Conservation (phyloP, 2,797 vertebrate genomes). For the Morus bassanus region DNA sequence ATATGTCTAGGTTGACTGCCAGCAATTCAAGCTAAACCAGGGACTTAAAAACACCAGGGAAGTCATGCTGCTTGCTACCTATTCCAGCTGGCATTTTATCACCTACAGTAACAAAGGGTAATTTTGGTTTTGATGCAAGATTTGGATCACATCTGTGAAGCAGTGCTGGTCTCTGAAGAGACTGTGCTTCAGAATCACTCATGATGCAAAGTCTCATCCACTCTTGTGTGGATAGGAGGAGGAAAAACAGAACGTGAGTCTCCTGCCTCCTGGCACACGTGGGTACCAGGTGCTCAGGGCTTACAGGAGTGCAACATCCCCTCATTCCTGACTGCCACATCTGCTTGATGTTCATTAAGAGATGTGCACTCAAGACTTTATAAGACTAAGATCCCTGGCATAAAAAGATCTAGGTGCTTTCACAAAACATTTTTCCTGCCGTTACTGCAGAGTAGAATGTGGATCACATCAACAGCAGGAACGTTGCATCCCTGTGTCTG, state of each 20-base stretch:
- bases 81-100: constrained; percentile 13
- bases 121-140: not conserved
- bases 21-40: constrained; percentile 1
- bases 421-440: not conserved
- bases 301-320: not conserved
- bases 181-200: not conserved
- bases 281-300: not conserved
- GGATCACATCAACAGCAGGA: not conserved
- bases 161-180: not conserved
- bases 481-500: too few relatives aligned
- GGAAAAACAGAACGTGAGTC: not conserved
- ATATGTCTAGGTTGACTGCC: not conserved
- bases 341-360: not conserved
- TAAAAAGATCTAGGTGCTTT: not conserved
- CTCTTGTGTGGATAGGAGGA: not conserved
- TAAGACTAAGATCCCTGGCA: not conserved
- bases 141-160: not conserved
- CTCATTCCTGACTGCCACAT: not conserved
- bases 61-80: constrained; percentile 1
- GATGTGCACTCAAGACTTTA: not conserved
- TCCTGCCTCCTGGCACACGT: not conserved
- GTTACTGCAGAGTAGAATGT: not conserved
- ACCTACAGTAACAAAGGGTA: not conserved
- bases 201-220: not conserved
- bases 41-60: not conserved